Conservation (phyloP, 2,888 invertebrate genomes). For the Xanthia icteritia region DNA sequence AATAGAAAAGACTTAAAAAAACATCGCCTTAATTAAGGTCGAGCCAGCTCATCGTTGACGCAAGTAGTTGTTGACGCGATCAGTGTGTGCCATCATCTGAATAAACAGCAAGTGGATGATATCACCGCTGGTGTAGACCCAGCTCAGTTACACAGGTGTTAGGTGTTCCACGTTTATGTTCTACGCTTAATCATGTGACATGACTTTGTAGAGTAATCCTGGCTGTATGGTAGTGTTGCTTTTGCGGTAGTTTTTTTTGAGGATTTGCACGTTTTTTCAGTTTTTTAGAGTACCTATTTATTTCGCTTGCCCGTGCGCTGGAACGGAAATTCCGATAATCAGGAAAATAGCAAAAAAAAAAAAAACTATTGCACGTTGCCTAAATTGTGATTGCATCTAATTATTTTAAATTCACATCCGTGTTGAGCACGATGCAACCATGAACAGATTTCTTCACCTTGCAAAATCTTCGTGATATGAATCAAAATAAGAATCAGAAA, state of each 20-base stretch:
- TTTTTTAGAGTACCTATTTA: background rate
- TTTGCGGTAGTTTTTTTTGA: background rate
- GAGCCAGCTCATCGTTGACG: slow-evolving; percentile 81
- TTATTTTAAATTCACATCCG: background rate
- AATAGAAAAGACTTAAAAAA: slow-evolving; percentile 13
- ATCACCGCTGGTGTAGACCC: slow-evolving; percentile 73
- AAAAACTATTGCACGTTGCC: background rate
- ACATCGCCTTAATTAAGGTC: slow-evolving; percentile 73
- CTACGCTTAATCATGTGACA: slow-evolving; percentile 44
- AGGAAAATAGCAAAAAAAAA: background rate
- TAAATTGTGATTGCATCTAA: too few relatives aligned
- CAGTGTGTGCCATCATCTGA: slow-evolving; percentile 78
- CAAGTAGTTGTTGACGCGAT: slow-evolving; percentile 76
- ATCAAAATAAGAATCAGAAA: slow-evolving; percentile 49
- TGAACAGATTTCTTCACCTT: background rate
- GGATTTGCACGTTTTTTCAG: background rate
- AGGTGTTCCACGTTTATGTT: slow-evolving; percentile 45
- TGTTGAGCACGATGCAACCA: background rate
- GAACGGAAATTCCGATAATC: background rate
- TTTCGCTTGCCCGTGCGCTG: background rate
- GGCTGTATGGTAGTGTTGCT: background rate
- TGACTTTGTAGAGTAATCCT: background rate
- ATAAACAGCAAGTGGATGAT: slow-evolving; percentile 79
- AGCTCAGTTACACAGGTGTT: slow-evolving; percentile 72
- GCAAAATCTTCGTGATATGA: slow-evolving; percentile 1